Evolutionary conservation across 2,888 invertebrate genomes (phyloP).

Genomic region (Andrena chrysosceles): DNA sequence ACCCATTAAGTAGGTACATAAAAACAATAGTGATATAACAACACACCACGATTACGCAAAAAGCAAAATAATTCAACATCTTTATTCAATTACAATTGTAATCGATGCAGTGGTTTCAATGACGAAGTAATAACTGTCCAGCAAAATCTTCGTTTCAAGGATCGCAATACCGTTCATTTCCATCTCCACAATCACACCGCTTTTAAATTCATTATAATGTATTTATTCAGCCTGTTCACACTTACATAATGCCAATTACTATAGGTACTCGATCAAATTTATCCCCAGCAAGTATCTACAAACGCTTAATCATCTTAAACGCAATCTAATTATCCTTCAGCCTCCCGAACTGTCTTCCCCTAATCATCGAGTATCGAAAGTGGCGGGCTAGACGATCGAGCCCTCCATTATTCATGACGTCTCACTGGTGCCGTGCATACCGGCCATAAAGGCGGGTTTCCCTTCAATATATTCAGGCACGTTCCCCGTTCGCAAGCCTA

Average conservation of each 20-base stretch:
- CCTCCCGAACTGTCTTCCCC: conserved; percentile 18
- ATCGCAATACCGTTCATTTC: too few relatives aligned
- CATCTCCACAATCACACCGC: too few relatives aligned
- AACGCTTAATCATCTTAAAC: too few relatives aligned
- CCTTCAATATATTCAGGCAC: conserved; percentile 37
- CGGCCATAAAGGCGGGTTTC: conserved; percentile 41
- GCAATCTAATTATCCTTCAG: conserved; percentile 1
- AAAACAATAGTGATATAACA: conserved; percentile 1
- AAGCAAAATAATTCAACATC: conserved; percentile 16
- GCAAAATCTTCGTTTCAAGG: neutral
- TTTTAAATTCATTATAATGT: too few relatives aligned
- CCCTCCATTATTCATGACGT: conserved; percentile 45
- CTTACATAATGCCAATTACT: too few relatives aligned
- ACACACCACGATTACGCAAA: conserved; percentile 1
- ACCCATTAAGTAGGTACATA: neutral
- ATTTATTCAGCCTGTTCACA: too few relatives aligned
- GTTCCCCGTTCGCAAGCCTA: conserved; percentile 39
- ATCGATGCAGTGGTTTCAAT: neutral
- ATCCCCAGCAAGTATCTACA: too few relatives aligned
- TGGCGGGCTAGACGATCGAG: conserved; percentile 4
- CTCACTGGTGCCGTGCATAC: conserved; percentile 22
- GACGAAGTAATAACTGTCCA: neutral
- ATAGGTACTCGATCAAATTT: too few relatives aligned
- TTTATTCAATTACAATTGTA: neutral
- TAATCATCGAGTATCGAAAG: neutral